A percentile compares a stretch with the other conserved stretches of the same genome.
These are phyloP conservation scores for Erebia palarica DNA, from an alignment of 2,888 invertebrate genomes.

Conservation along the genomic window DNA sequence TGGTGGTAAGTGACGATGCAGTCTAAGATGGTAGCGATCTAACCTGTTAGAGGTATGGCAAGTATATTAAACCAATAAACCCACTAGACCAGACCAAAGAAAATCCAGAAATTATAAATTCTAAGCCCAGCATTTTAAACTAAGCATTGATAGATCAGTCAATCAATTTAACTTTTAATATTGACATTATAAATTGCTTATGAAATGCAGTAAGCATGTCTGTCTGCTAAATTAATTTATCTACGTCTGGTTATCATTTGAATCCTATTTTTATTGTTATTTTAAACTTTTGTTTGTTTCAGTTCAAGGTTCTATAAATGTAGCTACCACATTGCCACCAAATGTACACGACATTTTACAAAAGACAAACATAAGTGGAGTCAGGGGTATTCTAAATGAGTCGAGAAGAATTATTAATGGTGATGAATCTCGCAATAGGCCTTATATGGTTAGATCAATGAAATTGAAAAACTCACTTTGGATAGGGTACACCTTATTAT, in stretches of 20 bases:
- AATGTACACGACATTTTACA: constrained; percentile 51
- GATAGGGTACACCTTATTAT: no score
- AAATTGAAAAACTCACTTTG: constrained; percentile 54
- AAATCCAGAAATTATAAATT: no score
- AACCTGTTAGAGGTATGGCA: no score
- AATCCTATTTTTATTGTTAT: not conserved
- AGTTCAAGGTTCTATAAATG: constrained; percentile 51
- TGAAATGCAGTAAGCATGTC: no score
- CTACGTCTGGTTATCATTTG: not conserved
- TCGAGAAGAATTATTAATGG: constrained; percentile 68
- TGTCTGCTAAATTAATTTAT: not conserved
- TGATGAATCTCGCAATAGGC: constrained; percentile 59
- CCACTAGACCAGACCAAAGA: no score
- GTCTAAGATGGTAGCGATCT: no score
- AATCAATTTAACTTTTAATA: no score
- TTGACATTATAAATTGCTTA: no score
- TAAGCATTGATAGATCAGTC: no score
- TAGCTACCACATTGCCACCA: constrained; percentile 52
- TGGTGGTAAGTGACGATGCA: no score
- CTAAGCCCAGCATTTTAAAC: no score
- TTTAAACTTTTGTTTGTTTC: constrained; percentile 34
- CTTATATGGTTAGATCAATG: constrained; percentile 68
- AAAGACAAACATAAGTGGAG: constrained; percentile 50
- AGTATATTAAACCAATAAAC: no score
- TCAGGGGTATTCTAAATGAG: constrained; percentile 52